Evolutionary conservation across 2,888 invertebrate genomes (phyloP).

Genomic region (Microctonus hyperodae): DNA sequence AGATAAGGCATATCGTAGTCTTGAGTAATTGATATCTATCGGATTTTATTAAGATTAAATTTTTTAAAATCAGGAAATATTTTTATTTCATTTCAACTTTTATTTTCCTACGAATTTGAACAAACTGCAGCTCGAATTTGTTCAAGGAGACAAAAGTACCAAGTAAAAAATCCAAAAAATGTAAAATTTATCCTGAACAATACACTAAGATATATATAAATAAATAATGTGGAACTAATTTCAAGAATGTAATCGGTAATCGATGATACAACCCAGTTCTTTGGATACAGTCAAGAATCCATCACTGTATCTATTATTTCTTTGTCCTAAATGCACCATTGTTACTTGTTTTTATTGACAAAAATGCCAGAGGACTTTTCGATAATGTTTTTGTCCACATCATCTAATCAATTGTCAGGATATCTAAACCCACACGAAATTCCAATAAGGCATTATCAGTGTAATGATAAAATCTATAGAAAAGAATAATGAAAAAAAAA

Average conservation of each 20-base stretch:
- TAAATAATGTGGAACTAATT: constrained; percentile 33
- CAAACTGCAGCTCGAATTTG: no score
- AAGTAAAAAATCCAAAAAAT: no score
- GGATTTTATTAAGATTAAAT: not conserved
- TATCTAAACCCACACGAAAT: no score
- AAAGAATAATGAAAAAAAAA: not conserved
- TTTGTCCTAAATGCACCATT: not conserved
- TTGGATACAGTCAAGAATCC: not conserved
- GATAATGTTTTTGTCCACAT: not conserved
- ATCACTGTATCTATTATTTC: not conserved
- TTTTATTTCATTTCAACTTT: not conserved
- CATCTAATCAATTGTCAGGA: not conserved
- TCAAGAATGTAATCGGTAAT: constrained; percentile 28
- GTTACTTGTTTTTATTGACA: not conserved
- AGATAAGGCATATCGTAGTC: constrained; percentile 3
- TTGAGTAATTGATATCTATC: constrained; percentile 7
- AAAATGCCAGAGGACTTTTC: not conserved
- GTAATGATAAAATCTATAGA: not conserved
- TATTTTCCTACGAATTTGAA: not conserved
- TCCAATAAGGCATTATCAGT: not conserved
- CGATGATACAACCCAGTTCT: constrained; percentile 30
- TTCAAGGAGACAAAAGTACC: no score
- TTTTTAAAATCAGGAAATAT: not conserved
- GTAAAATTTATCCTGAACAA: not conserved
- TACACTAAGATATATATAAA: not conserved